These are phyloP conservation scores for Platorchestia sp. DNA, from an alignment of 1,140 invertebrate species.

Conservation along the genomic window DNA sequence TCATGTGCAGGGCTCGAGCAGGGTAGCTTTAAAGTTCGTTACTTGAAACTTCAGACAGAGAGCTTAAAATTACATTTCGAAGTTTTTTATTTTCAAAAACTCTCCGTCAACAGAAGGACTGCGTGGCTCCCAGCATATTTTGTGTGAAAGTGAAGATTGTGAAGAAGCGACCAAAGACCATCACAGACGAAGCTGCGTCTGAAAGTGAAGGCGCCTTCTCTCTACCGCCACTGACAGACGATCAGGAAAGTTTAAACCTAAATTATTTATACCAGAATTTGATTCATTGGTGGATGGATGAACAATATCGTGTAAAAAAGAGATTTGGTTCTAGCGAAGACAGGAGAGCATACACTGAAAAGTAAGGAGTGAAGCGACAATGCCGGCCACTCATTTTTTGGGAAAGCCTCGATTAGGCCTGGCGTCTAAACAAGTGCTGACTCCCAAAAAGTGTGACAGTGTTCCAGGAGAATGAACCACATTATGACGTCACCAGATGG, in stretches of 20 bases:
- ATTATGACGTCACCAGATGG: no score
- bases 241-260: neutral
- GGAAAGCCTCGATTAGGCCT: no score
- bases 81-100: neutral
- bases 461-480: no score
- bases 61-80: neutral
- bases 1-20: neutral
- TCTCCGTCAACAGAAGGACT: neutral
- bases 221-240: neutral
- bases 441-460: no score
- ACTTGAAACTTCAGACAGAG: neutral
- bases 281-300: no score
- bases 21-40: neutral
- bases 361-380: no score
- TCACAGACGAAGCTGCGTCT: neutral
- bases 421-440: no score
- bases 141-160: neutral
- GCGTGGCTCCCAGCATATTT: neutral
- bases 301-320: no score
- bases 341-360: no score
- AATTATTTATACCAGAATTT: no score
- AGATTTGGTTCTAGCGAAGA: no score
- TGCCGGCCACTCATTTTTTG: no score
- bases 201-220: neutral
- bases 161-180: neutral